Percentiles rank a stretch among this genome's conserved stretches.
Evolutionary conservation across 2,888 invertebrate species (phyloP).

Genomic region (Tetropium fuscum): DNA sequence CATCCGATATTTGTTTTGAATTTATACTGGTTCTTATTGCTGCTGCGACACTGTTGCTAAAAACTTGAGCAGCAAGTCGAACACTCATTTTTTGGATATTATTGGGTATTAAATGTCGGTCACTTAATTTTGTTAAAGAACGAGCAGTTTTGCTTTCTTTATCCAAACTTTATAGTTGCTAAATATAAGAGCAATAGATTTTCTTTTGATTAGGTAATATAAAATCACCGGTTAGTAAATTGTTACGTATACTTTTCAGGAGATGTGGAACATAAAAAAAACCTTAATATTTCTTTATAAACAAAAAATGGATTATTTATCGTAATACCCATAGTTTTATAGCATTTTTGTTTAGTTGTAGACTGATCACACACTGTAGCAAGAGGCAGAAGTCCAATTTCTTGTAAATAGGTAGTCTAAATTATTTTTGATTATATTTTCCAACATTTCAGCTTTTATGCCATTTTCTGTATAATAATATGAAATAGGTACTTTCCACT

Average conservation of each 20-base stretch:
- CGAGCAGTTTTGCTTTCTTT: conserved; percentile 6
- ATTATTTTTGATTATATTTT: conserved; percentile 24
- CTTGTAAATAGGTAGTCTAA: conserved; percentile 21
- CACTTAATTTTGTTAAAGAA: conserved; percentile 30
- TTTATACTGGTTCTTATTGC: conserved; percentile 28
- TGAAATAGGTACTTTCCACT: conserved; percentile 41
- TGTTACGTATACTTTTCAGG: conserved; percentile 28
- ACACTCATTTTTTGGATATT: conserved; percentile 29
- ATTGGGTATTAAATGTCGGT: conserved; percentile 34
- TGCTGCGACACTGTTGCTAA: conserved; percentile 33
- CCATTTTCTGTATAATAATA: conserved; percentile 35
- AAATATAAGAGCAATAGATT: conserved; percentile 33
- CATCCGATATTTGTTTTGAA: conserved; percentile 22
- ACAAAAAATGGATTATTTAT: conserved; percentile 22
- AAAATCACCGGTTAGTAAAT: conserved; percentile 31
- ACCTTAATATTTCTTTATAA: conserved; percentile 28
- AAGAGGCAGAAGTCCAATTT: conserved; percentile 28
- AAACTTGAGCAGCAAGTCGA: conserved; percentile 31
- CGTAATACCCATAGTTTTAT: conserved; percentile 15
- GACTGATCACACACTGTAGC: conserved; percentile 43
- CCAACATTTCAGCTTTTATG: conserved; percentile 26
- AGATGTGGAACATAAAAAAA: conserved; percentile 40
- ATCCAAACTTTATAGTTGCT: conserved; percentile 24
- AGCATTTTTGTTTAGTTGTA: conserved; percentile 34
- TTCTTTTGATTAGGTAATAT: conserved; percentile 7